phyloP scores from a whole-genome alignment of 2,113 vertebrate species.

The Vireo altiloquus region DNA sequence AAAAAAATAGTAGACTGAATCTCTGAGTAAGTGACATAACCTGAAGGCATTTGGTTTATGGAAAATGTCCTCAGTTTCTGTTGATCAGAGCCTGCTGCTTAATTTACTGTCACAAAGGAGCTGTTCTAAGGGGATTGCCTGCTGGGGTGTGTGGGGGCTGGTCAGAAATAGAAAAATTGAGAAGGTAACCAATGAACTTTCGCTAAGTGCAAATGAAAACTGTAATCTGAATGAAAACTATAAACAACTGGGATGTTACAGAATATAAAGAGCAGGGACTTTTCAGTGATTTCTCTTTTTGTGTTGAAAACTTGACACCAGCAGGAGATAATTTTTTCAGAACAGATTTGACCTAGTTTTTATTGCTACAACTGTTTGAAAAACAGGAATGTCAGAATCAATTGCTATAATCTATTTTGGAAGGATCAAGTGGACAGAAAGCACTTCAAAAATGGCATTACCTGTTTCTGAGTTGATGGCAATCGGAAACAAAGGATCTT shows the following conservation, averaged over 20 bases:
- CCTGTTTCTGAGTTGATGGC: slow-evolving; percentile 23
- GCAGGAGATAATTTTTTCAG: background rate
- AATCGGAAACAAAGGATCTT: slow-evolving; percentile 18
- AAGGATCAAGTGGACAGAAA: slow-evolving; percentile 47
- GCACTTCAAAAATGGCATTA: slow-evolving; percentile 19
- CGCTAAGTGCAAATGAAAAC: background rate
- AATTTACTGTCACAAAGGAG: background rate
- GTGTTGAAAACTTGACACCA: background rate
- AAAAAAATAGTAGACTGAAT: background rate
- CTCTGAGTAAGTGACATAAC: background rate
- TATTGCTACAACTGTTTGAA: background rate
- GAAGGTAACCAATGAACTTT: background rate
- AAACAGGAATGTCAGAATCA: slow-evolving; percentile 24
- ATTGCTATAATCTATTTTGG: slow-evolving; percentile 30
- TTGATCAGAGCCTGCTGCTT: background rate
- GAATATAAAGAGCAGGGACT: background rate
- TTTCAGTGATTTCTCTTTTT: background rate
- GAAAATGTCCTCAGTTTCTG: background rate
- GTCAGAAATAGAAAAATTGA: background rate
- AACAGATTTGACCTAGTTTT: slow-evolving; percentile 18
- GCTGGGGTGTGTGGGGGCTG: background rate
- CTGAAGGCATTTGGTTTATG: background rate
- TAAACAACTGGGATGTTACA: background rate
- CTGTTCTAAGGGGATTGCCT: background rate
- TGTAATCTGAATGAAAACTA: background rate